A percentile compares a stretch with the other conserved stretches of the same genome.
phyloP scores from a whole-genome alignment of 2,113 vertebrate species.

The Nesoenas mayeri region DNA sequence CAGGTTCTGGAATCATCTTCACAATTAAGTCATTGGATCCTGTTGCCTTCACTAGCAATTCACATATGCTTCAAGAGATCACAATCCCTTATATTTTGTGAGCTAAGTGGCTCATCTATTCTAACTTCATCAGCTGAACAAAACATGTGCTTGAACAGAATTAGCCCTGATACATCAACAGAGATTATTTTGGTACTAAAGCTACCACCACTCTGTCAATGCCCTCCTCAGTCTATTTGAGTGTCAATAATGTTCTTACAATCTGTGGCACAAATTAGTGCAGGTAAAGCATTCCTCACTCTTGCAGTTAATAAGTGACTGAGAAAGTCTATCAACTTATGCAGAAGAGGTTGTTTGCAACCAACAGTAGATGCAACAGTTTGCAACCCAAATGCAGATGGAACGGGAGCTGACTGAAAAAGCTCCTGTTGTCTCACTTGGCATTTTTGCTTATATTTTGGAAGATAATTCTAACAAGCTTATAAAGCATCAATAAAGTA shows the following conservation, averaged over 20 bases:
- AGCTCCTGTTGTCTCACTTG: neutral
- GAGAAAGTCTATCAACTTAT: conserved; percentile 50
- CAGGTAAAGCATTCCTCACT: conserved; percentile 36
- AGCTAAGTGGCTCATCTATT: neutral
- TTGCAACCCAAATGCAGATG: neutral
- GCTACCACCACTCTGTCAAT: neutral
- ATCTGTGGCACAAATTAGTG: neutral
- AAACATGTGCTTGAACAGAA: neutral
- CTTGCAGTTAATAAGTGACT: conserved; percentile 66
- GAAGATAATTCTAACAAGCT: neutral
- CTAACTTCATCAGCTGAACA: neutral
- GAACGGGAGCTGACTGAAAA: neutral
- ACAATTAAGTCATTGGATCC: fast-evolving
- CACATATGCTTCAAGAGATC: neutral
- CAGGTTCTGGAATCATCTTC: neutral
- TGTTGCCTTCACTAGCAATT: neutral
- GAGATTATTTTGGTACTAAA: neutral
- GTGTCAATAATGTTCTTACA: conserved; percentile 10
- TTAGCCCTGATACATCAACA: neutral
- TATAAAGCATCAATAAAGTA: neutral
- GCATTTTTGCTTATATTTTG: neutral
- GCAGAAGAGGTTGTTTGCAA: conserved; percentile 40
- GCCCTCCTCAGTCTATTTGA: neutral
- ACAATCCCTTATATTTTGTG: neutral
- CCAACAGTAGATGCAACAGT: neutral